Evolutionary conservation across 2,888 invertebrate species (phyloP).

Genomic region (Sympetrum striolatum): DNA sequence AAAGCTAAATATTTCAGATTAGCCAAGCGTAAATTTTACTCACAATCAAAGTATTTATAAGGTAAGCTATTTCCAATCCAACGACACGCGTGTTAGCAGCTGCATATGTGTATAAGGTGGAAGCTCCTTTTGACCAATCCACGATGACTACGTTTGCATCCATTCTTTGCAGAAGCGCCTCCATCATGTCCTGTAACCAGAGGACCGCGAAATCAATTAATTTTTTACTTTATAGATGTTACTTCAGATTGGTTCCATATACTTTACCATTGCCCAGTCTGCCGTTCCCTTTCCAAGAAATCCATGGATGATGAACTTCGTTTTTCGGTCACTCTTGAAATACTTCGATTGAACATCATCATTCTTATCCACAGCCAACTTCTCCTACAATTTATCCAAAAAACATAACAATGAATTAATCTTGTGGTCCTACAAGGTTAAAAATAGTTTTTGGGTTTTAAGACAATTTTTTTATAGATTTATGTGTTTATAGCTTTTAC

Average conservation of each 20-base stretch:
- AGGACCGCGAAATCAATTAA: background rate
- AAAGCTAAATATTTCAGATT: too few species aligned
- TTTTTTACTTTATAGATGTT: too few species aligned
- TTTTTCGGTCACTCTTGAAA: slow-evolving; percentile 74
- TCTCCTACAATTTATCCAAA: background rate
- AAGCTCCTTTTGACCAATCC: slow-evolving; percentile 86
- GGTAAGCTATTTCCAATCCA: slow-evolving; percentile 79
- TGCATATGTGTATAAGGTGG: slow-evolving; percentile 84
- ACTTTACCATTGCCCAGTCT: slow-evolving; percentile 74
- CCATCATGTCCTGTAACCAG: slow-evolving; percentile 71
- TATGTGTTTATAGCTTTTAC: too few species aligned
- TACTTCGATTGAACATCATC: slow-evolving; percentile 52
- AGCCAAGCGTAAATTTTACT: slow-evolving; percentile 49
- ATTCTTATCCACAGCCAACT: background rate
- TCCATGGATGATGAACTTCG: slow-evolving; percentile 87
- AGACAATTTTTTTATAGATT: background rate
- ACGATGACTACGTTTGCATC: slow-evolving; percentile 83
- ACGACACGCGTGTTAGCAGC: slow-evolving; percentile 87
- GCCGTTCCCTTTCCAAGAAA: slow-evolving; percentile 86
- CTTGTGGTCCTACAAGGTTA: too few species aligned
- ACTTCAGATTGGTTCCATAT: background rate
- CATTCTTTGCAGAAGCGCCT: slow-evolving; percentile 77
- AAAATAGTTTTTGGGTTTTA: background rate
- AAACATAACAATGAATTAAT: background rate
- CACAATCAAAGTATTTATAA: slow-evolving; percentile 78